Evolutionary conservation across 2,888 invertebrate genomes (phyloP).

Genomic region (Dynastes tityus): DNA sequence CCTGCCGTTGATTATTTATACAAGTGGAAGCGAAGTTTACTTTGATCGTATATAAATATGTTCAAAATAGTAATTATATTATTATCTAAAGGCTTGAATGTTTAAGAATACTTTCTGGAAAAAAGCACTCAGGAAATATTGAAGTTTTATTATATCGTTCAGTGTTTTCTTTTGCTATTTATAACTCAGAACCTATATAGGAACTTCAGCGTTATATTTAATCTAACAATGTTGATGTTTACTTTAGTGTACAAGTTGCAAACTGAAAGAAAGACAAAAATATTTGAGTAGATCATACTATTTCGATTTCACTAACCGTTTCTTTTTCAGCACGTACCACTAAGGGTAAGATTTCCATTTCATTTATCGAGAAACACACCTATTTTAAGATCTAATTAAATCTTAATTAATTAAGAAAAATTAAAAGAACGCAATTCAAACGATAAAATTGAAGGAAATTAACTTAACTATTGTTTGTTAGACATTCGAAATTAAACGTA

Average conservation of each 20-base stretch:
- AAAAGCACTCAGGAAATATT: background rate
- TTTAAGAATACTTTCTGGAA: background rate
- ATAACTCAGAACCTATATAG: background rate
- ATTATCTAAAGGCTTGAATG: background rate
- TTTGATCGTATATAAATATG: conserved; percentile 2
- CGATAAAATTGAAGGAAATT: background rate
- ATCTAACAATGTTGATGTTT: conserved; percentile 5
- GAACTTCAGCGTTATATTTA: background rate
- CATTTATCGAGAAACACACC: background rate
- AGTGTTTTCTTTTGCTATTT: background rate
- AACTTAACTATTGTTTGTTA: background rate
- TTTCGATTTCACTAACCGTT: background rate
- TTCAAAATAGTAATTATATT: conserved; percentile 4
- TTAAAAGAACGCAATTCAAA: background rate
- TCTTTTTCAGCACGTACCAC: conserved; percentile 15
- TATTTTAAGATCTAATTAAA: too few species aligned
- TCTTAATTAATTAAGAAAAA: background rate
- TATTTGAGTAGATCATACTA: background rate
- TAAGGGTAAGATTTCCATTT: background rate
- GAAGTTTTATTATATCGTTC: conserved; percentile 2
- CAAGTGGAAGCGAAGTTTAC: background rate
- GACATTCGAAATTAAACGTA: background rate
- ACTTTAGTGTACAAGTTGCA: background rate
- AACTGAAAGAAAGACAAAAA: background rate
- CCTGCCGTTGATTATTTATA: background rate